A percentile compares a stretch with the other conserved stretches of the same genome.
These are phyloP conservation scores for Polyodon spathula DNA, from an alignment of 2,113 vertebrate genomes.

Conservation along the genomic window DNA sequence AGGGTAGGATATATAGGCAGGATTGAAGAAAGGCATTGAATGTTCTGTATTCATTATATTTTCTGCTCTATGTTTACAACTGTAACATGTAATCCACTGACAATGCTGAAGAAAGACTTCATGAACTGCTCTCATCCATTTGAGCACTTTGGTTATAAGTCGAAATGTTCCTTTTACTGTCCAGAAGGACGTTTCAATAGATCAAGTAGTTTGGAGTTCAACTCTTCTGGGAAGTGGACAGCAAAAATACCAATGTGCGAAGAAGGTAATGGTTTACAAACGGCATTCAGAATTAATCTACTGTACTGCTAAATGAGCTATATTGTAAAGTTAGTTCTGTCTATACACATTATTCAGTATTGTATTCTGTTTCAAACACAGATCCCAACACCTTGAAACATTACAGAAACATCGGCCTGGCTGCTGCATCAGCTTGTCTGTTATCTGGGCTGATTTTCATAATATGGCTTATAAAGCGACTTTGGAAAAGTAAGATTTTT, in stretches of 20 bases:
- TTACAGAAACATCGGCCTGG: constrained; percentile 7
- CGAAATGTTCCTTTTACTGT: constrained; percentile 48
- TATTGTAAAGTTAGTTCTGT: not conserved
- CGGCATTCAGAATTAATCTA: not conserved
- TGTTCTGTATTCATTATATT: not conserved
- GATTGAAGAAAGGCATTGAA: too few species aligned
- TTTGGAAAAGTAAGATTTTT: constrained; percentile 30
- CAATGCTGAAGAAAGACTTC: constrained; percentile 29
- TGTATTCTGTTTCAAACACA: constrained; percentile 27
- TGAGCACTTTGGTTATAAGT: constrained; percentile 20
- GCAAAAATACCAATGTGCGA: constrained; percentile 36
- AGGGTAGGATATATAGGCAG: too few species aligned
- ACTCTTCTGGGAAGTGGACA: constrained; percentile 43
- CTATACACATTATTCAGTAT: too few species aligned
- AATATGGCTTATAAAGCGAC: constrained; percentile 37
- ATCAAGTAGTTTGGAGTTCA: constrained; percentile 34
- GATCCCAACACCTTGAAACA: constrained; percentile 16
- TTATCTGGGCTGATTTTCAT: constrained; percentile 25
- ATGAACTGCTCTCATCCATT: constrained; percentile 38
- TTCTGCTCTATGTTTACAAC: constrained; percentile 25
- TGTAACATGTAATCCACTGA: constrained; percentile 32
- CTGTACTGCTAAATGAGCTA: not conserved
- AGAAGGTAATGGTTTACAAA: constrained; percentile 30
- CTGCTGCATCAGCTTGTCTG: constrained; percentile 23
- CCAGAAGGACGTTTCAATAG: constrained; percentile 29